Conservation (phyloP, 2,888 invertebrate genomes). For the Agrilus biguttatus region DNA sequence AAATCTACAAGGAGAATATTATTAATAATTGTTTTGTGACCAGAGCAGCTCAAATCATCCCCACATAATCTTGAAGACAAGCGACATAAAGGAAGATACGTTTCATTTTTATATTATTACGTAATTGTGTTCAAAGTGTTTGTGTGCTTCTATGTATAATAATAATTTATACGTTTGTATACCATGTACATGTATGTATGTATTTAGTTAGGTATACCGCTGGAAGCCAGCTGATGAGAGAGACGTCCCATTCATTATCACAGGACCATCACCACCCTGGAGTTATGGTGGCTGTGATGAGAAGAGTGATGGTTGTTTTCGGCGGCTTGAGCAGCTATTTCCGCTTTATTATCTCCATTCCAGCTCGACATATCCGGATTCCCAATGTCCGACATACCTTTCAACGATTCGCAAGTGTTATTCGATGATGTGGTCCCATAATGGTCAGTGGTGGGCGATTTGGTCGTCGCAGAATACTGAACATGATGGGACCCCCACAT, state of each 20-base stretch:
- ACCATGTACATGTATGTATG: constrained; percentile 11
- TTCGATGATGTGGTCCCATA: constrained; percentile 11
- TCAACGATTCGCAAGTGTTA: constrained; percentile 23
- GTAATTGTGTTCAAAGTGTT: constrained; percentile 13
- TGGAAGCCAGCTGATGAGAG: constrained; percentile 9
- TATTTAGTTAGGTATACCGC: constrained; percentile 20
- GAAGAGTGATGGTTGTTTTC: constrained; percentile 24
- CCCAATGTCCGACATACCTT: constrained; percentile 24
- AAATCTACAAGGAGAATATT: no score
- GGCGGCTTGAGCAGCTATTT: constrained; percentile 18
- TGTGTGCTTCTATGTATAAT: constrained; percentile 16
- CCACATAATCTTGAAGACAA: no score
- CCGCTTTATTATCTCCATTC: constrained; percentile 24
- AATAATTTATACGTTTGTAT: constrained; percentile 23
- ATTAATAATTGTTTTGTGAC: no score
- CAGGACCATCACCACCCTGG: constrained; percentile 33
- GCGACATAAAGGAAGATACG: constrained; percentile 24
- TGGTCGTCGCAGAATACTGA: constrained; percentile 18
- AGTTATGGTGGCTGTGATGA: constrained; percentile 28
- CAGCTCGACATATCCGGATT: constrained; percentile 28
- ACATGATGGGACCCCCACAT: constrained; percentile 65
- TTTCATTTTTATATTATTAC: constrained; percentile 13
- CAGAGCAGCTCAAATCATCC: no score
- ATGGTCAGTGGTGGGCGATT: constrained; percentile 19
- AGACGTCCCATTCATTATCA: constrained; percentile 23